phyloP scores from a whole-genome alignment of 1,140 invertebrate genomes.

The Bilobella aurantiaca region DNA sequence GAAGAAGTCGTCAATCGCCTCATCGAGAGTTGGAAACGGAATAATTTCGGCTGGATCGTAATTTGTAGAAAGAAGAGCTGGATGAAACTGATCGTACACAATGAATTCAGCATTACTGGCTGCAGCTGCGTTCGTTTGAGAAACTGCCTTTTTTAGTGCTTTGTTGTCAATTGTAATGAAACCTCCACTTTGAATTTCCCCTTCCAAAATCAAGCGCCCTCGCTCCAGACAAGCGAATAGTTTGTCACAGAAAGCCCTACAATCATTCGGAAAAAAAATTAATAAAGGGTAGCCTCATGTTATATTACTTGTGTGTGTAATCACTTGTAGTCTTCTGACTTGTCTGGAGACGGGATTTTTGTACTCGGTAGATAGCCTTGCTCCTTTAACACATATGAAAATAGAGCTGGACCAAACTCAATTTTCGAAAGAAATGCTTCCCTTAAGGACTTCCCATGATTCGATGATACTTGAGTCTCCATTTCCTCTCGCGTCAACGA shows the following conservation, averaged over 20 bases:
- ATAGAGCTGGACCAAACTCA: constrained; percentile 33
- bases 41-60: constrained; percentile 50
- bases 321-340: background rate
- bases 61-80: constrained; percentile 61
- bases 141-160: constrained; percentile 33
- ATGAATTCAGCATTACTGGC: constrained; percentile 49
- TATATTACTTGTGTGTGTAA: background rate
- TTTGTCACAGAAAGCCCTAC: constrained; percentile 13
- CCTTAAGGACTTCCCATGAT: constrained; percentile 21
- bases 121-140: background rate
- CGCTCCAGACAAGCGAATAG: constrained; percentile 49
- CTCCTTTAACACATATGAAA: constrained; percentile 23
- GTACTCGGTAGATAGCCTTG: constrained; percentile 13
- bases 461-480: background rate
- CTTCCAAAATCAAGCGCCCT: constrained; percentile 82
- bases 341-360: constrained; percentile 19
- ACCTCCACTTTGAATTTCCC: constrained; percentile 55
- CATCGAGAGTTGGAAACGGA: constrained; percentile 70
- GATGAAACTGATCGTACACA: constrained; percentile 84
- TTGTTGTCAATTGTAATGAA: constrained; percentile 52
- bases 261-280: background rate
- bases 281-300: background rate
- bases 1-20: constrained; percentile 92
- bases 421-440: constrained; percentile 30
- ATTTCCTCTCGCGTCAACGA: constrained; percentile 12